These are phyloP conservation scores for Leptinotarsa rubiginosa DNA, from an alignment of 2,888 invertebrate genomes.

Conservation along the genomic window DNA sequence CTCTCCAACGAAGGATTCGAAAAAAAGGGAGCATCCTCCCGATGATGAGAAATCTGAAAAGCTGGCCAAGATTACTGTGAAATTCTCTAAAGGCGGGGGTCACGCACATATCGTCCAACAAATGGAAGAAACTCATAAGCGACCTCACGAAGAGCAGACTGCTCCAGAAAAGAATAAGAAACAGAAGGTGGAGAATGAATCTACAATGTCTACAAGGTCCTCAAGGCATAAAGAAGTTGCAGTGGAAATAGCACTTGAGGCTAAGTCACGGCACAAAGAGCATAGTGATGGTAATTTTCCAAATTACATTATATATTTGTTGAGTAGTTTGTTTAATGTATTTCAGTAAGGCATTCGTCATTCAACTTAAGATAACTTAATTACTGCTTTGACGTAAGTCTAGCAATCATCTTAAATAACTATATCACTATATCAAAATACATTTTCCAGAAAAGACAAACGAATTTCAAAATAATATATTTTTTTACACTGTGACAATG, in stretches of 20 bases:
- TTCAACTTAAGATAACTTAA: too few relatives aligned
- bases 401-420: too few relatives aligned
- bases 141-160: constrained; percentile 47
- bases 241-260: constrained; percentile 7
- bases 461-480: too few relatives aligned
- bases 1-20: constrained; percentile 52
- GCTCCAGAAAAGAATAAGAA: constrained; percentile 46
- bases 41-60: constrained; percentile 63
- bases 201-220: constrained; percentile 38
- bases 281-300: constrained; percentile 2
- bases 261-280: constrained; percentile 12
- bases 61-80: constrained; percentile 69
- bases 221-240: constrained; percentile 25
- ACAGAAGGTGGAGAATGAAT: constrained; percentile 42
- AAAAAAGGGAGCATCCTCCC: constrained; percentile 55
- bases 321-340: too few relatives aligned
- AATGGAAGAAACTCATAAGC: constrained; percentile 46
- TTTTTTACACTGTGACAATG: too few relatives aligned
- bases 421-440: too few relatives aligned
- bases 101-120: constrained; percentile 63
- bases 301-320: not conserved
- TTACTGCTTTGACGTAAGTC: too few relatives aligned
- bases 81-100: constrained; percentile 67
- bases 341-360: too few relatives aligned
- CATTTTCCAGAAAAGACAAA: too few relatives aligned